These are phyloP conservation scores for Chironomus riparius DNA, from an alignment of 2,888 invertebrate genomes.

Conservation along the genomic window DNA sequence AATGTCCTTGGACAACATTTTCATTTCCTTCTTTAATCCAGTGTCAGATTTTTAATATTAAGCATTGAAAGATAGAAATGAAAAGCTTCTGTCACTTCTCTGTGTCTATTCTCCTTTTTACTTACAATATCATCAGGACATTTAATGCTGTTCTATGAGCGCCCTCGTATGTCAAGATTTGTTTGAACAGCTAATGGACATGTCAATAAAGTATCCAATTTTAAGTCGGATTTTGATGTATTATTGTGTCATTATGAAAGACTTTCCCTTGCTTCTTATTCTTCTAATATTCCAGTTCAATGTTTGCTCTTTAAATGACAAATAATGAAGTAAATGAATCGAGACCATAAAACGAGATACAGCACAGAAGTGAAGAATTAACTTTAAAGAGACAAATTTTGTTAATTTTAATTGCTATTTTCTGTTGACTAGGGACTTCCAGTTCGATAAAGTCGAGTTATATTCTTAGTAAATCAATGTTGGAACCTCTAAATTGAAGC, in stretches of 20 bases:
- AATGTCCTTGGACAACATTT: not conserved
- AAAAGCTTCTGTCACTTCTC: not conserved
- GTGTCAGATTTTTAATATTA: not conserved
- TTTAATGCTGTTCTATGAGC: not conserved
- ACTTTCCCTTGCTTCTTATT: no score
- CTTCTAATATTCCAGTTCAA: not conserved
- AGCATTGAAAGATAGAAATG: not conserved
- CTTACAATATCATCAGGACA: not conserved
- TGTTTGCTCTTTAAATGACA: not conserved
- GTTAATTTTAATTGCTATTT: not conserved
- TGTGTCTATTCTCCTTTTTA: not conserved
- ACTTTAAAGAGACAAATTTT: not conserved
- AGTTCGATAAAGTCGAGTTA: no score
- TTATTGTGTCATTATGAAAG: no score
- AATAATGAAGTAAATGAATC: not conserved
- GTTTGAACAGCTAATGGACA: conserved; percentile 24
- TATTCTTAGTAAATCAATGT: not conserved
- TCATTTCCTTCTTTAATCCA: not conserved
- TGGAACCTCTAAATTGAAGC: not conserved
- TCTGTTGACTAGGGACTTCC: no score
- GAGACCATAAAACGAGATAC: not conserved
- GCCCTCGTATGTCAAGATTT: not conserved
- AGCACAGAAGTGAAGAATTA: no score
- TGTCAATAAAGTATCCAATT: conserved; percentile 24
- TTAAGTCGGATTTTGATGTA: conserved; percentile 4